phyloP scores from a whole-genome alignment of 2,113 vertebrate genomes.

The Hippocampus mohnikei region DNA sequence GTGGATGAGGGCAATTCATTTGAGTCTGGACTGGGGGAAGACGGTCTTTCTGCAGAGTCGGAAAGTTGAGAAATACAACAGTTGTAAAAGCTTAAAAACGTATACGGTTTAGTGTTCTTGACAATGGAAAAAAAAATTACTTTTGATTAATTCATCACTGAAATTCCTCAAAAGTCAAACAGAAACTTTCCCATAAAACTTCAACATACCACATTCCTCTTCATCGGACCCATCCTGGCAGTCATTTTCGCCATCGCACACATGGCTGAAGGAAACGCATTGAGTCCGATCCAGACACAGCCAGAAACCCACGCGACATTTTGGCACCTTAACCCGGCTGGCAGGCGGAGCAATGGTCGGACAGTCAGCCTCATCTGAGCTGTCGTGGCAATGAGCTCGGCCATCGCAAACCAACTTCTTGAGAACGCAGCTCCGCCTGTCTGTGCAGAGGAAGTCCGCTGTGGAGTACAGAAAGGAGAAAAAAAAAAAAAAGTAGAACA shows the following conservation, averaged over 20 bases:
- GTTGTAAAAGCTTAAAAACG: too few species aligned
- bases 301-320: conserved; percentile 52
- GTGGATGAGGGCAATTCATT: neutral
- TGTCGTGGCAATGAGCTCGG: conserved; percentile 72
- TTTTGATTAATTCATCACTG: neutral
- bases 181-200: conserved; percentile 46
- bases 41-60: neutral
- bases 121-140: too few species aligned
- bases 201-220: conserved; percentile 50
- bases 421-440: conserved; percentile 9
- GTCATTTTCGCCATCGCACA: conserved; percentile 81
- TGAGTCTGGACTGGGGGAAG: neutral
- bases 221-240: conserved; percentile 84
- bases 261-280: conserved; percentile 71
- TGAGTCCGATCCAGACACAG: conserved; percentile 67
- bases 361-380: conserved; percentile 79
- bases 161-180: neutral
- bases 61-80: neutral
- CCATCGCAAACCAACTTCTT: conserved; percentile 73
- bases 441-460: conserved; percentile 22
- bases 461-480: neutral
- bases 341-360: neutral
- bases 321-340: conserved; percentile 6
- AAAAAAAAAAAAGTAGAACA: neutral
- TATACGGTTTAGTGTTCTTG: too few species aligned